phyloP scores from a whole-genome alignment of 2,113 vertebrate genomes.

The Myrmecobius fasciatus region DNA sequence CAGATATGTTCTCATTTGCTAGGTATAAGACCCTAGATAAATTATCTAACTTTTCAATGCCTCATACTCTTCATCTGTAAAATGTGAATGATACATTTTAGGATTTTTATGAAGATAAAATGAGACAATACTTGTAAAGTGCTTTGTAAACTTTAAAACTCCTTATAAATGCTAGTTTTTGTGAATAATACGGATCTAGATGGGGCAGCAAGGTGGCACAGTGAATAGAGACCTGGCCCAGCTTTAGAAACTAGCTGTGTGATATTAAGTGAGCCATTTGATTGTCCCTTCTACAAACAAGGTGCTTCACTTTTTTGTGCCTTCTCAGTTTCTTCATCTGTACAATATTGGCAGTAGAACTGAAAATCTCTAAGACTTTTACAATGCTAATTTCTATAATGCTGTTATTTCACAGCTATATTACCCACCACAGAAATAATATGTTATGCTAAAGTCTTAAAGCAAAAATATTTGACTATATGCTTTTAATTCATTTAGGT shows the following conservation, averaged over 20 bases:
- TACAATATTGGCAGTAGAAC: not conserved
- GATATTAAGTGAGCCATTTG: too few species aligned
- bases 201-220: not conserved
- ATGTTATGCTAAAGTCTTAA: not conserved
- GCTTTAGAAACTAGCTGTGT: too few species aligned
- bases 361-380: not conserved
- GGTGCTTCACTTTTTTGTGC: not conserved
- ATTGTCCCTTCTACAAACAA: not conserved
- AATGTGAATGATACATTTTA: not conserved
- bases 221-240: too few species aligned
- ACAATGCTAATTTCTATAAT: not conserved
- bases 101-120: not conserved
- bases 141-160: not conserved
- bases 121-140: not conserved
- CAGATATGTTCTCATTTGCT: not conserved
- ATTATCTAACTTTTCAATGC: not conserved
- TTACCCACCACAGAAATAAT: not conserved
- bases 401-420: not conserved
- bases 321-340: not conserved
- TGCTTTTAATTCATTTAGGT: constrained; percentile 16
- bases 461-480: constrained; percentile 12
- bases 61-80: not conserved
- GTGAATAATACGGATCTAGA: not conserved
- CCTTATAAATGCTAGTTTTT: not conserved
- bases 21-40: not conserved